Conservation (phyloP, 53 echinoderm and acorn worm genomes). For the Henricia sp. region DNA sequence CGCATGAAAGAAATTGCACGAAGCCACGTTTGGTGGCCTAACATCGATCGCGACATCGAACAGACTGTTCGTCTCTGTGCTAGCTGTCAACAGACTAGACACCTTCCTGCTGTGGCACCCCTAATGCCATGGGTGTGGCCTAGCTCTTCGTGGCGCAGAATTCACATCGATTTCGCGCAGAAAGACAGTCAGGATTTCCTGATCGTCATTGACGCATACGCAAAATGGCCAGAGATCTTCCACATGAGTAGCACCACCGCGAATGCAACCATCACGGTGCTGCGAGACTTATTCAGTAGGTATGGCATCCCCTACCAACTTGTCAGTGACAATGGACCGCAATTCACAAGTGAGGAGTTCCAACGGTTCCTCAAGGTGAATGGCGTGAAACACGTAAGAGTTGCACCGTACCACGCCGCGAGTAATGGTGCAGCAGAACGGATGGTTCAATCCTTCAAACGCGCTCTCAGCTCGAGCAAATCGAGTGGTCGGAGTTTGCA, state of each 20-base stretch:
- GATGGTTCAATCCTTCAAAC: conserved; percentile 50
- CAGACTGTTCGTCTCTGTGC: conserved; percentile 18
- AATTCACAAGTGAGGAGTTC: too few relatives aligned
- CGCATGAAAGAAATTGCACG: conserved; percentile 66
- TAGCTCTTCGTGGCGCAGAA: conserved; percentile 37
- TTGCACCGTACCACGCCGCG: too few relatives aligned
- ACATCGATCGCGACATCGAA: conserved; percentile 58
- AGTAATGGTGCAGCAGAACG: conserved; percentile 64
- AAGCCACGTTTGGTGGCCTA: conserved; percentile 73
- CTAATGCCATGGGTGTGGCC: conserved; percentile 68
- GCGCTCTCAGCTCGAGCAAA: conserved; percentile 44
- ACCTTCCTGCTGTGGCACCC: conserved; percentile 47
- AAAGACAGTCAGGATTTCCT: conserved; percentile 54
- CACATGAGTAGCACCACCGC: conserved; percentile 69
- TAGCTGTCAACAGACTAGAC: conserved; percentile 37
- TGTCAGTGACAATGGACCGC: conserved; percentile 36
- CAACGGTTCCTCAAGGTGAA: conserved; percentile 12
- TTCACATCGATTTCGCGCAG: conserved; percentile 63
- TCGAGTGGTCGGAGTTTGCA: conserved; percentile 39
- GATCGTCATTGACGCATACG: conserved; percentile 46
- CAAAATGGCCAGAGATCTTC: conserved; percentile 68
- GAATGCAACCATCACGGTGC: conserved; percentile 24
- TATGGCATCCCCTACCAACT: conserved; percentile 8
- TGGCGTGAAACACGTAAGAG: conserved; percentile 32
- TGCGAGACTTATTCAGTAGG: conserved; percentile 29